Percentiles rank a stretch among this genome's conserved stretches.
These are phyloP conservation scores for Choreutis nemorana DNA, from an alignment of 2,888 invertebrate genomes.

Conservation along the genomic window DNA sequence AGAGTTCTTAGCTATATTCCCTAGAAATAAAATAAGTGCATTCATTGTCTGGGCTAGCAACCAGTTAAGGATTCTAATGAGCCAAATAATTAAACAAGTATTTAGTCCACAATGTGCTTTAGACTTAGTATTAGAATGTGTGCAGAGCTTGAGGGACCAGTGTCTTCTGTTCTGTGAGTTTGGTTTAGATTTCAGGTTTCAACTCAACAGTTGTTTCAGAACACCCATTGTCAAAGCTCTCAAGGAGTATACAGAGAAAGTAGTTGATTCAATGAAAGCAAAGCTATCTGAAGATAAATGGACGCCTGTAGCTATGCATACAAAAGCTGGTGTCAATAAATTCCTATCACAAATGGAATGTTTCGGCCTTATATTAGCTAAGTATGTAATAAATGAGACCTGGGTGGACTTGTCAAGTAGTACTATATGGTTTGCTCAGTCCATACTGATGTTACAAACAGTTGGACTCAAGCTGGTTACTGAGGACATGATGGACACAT, in stretches of 20 bases:
- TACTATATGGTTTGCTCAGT: conserved; percentile 81
- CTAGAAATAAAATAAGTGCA: conserved; percentile 68
- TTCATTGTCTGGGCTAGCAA: conserved; percentile 92
- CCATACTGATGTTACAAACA: conserved; percentile 76
- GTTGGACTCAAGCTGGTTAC: conserved; percentile 80
- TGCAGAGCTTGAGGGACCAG: conserved; percentile 79
- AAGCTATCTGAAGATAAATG: conserved; percentile 84
- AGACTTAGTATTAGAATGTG: conserved; percentile 85
- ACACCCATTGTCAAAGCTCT: conserved; percentile 79
- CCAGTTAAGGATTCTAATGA: conserved; percentile 80
- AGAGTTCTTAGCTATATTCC: conserved; percentile 76
- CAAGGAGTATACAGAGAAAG: conserved; percentile 80
- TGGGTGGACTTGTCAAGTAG: conserved; percentile 82
- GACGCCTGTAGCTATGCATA: conserved; percentile 83
- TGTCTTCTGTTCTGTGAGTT: conserved; percentile 69
- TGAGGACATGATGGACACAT: conserved; percentile 75
- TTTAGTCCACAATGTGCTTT: conserved; percentile 89
- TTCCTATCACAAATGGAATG: conserved; percentile 75
- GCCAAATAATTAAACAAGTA: conserved; percentile 85
- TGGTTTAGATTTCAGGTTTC: conserved; percentile 92
- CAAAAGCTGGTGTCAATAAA: conserved; percentile 72
- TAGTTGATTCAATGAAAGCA: conserved; percentile 82
- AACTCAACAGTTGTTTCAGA: conserved; percentile 85
- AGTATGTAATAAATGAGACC: conserved; percentile 68
- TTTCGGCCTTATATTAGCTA: conserved; percentile 73